These are phyloP conservation scores for Macropis europaea DNA, from an alignment of 2,888 invertebrate genomes.

Conservation along the genomic window DNA sequence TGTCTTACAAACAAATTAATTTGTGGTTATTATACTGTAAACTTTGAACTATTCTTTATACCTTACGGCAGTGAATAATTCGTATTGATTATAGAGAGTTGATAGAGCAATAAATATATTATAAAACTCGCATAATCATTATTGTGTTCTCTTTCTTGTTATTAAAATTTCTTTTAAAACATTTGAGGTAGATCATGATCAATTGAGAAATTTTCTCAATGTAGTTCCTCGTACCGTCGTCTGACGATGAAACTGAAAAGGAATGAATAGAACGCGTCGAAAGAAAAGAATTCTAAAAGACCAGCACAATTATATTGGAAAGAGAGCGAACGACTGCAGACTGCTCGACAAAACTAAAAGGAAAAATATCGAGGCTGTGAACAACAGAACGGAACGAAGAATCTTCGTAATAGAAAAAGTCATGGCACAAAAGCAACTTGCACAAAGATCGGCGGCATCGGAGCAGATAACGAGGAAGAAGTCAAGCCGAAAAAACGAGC, in stretches of 20 bases:
- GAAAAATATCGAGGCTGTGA: slow-evolving; percentile 1
- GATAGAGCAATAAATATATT: too few species aligned
- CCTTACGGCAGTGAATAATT: too few species aligned
- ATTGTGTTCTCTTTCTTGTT: too few species aligned
- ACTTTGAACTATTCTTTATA: too few species aligned
- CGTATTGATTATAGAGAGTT: too few species aligned
- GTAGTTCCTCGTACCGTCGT: too few species aligned
- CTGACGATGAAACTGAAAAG: neutral
- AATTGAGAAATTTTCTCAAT: neutral
- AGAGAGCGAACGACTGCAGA: slow-evolving; percentile 6
- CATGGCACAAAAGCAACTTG: neutral
- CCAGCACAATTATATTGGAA: slow-evolving; percentile 1
- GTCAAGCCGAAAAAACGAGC: neutral
- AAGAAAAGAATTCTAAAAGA: slow-evolving; percentile 1
- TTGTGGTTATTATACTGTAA: neutral
- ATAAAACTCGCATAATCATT: too few species aligned
- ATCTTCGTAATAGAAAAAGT: slow-evolving; percentile 9
- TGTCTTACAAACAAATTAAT: neutral
- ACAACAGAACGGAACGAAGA: slow-evolving; percentile 19
- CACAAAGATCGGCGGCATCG: neutral
- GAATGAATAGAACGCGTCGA: neutral
- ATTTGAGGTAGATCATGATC: neutral
- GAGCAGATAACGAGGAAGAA: slow-evolving; percentile 8
- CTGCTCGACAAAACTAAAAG: neutral
- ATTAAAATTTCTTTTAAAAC: neutral